phyloP scores from a whole-genome alignment of 2,888 invertebrate genomes.

The Monochamus alternatus region DNA sequence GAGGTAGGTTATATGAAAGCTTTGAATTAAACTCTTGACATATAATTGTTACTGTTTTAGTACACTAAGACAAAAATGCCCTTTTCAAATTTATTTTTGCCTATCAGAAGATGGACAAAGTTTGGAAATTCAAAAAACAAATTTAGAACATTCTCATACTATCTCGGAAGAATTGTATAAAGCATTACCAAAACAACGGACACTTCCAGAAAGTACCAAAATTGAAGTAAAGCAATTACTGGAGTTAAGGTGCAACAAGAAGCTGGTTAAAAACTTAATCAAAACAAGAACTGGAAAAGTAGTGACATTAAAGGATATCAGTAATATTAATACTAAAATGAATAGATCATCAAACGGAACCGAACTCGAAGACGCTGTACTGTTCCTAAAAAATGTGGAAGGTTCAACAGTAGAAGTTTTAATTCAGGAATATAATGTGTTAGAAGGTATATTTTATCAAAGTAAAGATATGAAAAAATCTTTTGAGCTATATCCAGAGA shows the following conservation, averaged over 20 bases:
- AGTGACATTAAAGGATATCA: constrained; percentile 9
- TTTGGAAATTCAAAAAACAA: background rate
- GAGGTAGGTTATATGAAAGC: background rate
- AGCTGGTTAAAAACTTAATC: constrained; percentile 1
- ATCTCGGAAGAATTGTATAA: constrained; percentile 1
- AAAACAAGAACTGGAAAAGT: constrained; percentile 17
- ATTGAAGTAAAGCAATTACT: constrained; percentile 10
- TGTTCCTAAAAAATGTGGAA: background rate
- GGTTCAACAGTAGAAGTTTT: constrained; percentile 25
- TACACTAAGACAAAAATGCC: constrained; percentile 5
- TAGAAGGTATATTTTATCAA: constrained; percentile 29
- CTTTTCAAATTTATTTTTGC: background rate
- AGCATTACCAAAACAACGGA: constrained; percentile 15
- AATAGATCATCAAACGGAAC: background rate
- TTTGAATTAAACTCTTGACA: background rate
- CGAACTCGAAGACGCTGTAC: constrained; percentile 7
- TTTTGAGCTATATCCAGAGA: constrained; percentile 12
- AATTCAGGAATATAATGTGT: constrained; percentile 6
- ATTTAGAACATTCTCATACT: background rate
- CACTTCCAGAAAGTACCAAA: background rate
- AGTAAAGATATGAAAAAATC: constrained; percentile 20
- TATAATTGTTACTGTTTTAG: background rate
- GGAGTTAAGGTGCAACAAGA: background rate
- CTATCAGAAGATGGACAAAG: constrained; percentile 6
- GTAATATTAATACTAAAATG: constrained; percentile 8